These are phyloP conservation scores for Darevskia mixta DNA, from an alignment of 2,797 vertebrate species.

Conservation along the genomic window DNA sequence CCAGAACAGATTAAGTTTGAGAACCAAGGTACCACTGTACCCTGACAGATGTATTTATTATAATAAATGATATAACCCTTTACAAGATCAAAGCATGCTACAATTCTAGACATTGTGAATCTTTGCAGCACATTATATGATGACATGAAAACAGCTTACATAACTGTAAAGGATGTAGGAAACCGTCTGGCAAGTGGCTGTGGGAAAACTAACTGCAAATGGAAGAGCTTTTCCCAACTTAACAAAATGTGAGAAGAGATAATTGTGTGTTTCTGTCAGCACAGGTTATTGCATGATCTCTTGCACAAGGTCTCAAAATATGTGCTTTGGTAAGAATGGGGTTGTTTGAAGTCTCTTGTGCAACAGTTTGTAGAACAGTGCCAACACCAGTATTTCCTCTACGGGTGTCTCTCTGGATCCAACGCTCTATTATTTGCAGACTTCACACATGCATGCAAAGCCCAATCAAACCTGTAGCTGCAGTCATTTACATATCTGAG, in stretches of 20 bases:
- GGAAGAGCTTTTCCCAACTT: background rate
- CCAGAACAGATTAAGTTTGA: too few species aligned
- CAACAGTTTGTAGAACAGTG: background rate
- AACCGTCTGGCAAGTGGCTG: too few species aligned
- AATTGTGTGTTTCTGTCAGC: background rate
- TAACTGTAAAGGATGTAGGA: too few species aligned
- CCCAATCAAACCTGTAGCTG: background rate
- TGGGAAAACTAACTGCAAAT: background rate
- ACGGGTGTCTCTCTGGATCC: background rate
- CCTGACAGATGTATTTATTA: background rate
- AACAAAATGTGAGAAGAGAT: background rate
- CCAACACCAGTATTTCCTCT: background rate
- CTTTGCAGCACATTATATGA: background rate
- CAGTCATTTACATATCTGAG: background rate
- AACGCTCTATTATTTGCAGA: background rate
- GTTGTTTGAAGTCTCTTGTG: background rate
- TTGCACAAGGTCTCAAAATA: background rate
- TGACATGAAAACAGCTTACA: too few species aligned
- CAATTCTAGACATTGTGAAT: background rate
- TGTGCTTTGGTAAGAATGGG: background rate
- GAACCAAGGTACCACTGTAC: too few species aligned
- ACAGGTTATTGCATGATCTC: background rate
- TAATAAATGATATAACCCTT: background rate
- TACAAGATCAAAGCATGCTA: background rate
- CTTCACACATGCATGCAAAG: background rate